These are phyloP conservation scores for Agapornis roseicollis DNA, from an alignment of 2,113 vertebrate species.

Conservation along the genomic window DNA sequence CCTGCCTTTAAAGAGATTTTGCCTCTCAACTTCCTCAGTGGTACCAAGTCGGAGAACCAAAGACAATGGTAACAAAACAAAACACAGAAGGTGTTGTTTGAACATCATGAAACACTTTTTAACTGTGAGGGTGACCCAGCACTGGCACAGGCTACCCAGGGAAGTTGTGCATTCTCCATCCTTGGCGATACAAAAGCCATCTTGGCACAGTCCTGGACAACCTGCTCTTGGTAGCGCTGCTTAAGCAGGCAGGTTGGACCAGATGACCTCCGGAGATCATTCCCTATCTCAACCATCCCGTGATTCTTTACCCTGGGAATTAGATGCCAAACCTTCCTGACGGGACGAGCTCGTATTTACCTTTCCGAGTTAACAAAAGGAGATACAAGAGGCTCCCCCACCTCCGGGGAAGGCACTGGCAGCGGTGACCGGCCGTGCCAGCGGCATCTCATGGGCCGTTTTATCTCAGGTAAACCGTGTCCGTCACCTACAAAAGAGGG, in stretches of 20 bases:
- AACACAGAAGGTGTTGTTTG: accelerated
- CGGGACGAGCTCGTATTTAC: not conserved
- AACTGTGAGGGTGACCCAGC: not conserved
- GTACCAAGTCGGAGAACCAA: not conserved
- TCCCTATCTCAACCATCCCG: not conserved
- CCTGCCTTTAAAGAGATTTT: not conserved
- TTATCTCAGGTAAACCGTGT: accelerated
- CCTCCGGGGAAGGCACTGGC: accelerated
- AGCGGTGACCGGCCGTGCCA: accelerated
- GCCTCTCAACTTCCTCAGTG: not conserved
- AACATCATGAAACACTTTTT: not conserved
- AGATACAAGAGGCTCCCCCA: not conserved
- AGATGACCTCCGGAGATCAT: accelerated
- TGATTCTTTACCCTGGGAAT: not conserved
- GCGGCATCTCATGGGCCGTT: not conserved
- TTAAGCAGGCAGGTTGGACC: accelerated
- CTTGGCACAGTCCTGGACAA: not conserved
- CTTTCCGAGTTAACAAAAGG: not conserved
- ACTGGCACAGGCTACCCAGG: accelerated
- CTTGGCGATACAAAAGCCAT: accelerated
- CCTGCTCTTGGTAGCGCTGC: accelerated
- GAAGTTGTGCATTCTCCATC: accelerated
- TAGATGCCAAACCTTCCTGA: accelerated
- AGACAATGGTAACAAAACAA: accelerated
- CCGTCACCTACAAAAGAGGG: accelerated